Evolutionary conservation across 2,113 vertebrate genomes (phyloP).

Genomic region (Hoplias malabaricus): DNA sequence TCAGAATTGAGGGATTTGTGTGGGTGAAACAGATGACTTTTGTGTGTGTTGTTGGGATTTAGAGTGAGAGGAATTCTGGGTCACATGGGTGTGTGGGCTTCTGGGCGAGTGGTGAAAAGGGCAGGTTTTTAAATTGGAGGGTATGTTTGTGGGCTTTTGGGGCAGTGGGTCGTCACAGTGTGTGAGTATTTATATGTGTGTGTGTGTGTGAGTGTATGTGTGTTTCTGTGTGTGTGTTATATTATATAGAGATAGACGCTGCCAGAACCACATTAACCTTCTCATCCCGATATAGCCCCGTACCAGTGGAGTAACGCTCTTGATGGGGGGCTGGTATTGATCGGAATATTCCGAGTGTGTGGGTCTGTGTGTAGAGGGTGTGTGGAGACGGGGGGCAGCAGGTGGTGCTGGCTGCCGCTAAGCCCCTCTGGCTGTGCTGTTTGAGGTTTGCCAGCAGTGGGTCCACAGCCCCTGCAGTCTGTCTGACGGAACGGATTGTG

Average conservation of each 20-base stretch:
- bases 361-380: not conserved
- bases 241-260: constrained; percentile 45
- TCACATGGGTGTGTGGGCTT: too few species aligned
- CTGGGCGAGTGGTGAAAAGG: too few species aligned
- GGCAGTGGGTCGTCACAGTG: not conserved
- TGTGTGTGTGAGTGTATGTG: not conserved
- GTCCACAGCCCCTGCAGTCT: constrained; percentile 12
- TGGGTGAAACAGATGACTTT: too few species aligned
- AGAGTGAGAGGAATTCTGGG: too few species aligned
- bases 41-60: too few species aligned
- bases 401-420: constrained; percentile 41
- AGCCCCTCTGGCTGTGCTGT: constrained; percentile 39
- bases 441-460: constrained; percentile 42
- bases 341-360: not conserved
- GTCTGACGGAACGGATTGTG: not conserved
- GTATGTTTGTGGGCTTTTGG: too few species aligned
- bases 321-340: constrained; percentile 41
- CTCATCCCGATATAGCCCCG: constrained; percentile 44
- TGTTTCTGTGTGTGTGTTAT: not conserved
- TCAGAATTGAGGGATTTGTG: too few species aligned
- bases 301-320: not conserved
- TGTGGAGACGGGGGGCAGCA: not conserved
- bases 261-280: constrained; percentile 53
- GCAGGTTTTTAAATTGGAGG: too few species aligned
- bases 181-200: not conserved